Conservation (phyloP, 1,140 invertebrate species). For the Drosophila virilis region DNA sequence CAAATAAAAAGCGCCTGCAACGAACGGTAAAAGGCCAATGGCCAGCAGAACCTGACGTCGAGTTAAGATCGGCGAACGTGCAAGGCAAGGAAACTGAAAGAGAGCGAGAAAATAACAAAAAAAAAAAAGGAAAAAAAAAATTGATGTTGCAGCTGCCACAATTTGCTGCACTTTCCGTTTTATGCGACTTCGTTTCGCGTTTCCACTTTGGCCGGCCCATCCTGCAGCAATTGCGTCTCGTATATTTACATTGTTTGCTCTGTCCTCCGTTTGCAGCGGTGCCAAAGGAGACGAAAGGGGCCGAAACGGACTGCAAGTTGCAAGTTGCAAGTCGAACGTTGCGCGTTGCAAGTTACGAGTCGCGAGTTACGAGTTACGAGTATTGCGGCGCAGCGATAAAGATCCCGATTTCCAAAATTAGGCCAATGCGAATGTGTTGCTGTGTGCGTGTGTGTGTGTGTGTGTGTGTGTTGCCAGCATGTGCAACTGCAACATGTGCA, state of each 20-base stretch:
- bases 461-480: slow-evolving; percentile 28
- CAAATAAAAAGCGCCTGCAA: slow-evolving; percentile 26
- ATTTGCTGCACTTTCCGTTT: slow-evolving; percentile 83
- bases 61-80: slow-evolving; percentile 34
- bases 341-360: slow-evolving; percentile 22
- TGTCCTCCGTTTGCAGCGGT: neutral
- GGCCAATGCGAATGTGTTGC: slow-evolving; percentile 38
- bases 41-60: slow-evolving; percentile 50
- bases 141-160: slow-evolving; percentile 80
- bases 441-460: slow-evolving; percentile 21
- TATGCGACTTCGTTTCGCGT: slow-evolving; percentile 78
- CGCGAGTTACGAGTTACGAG: slow-evolving; percentile 38
- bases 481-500: slow-evolving; percentile 60
- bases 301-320: neutral
- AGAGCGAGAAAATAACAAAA: slow-evolving; percentile 24
- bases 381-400: slow-evolving; percentile 71
- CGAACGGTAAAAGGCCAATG: slow-evolving; percentile 77
- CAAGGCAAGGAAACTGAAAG: slow-evolving; percentile 14
- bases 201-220: slow-evolving; percentile 59
- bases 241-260: slow-evolving; percentile 37
- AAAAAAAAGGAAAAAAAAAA: slow-evolving; percentile 55
- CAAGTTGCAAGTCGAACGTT: slow-evolving; percentile 18
- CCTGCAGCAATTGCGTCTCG: slow-evolving; percentile 59
- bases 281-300: neutral
- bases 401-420: slow-evolving; percentile 70